Conservation (phyloP, 2,888 invertebrate genomes). For the Heliconius aoede region DNA sequence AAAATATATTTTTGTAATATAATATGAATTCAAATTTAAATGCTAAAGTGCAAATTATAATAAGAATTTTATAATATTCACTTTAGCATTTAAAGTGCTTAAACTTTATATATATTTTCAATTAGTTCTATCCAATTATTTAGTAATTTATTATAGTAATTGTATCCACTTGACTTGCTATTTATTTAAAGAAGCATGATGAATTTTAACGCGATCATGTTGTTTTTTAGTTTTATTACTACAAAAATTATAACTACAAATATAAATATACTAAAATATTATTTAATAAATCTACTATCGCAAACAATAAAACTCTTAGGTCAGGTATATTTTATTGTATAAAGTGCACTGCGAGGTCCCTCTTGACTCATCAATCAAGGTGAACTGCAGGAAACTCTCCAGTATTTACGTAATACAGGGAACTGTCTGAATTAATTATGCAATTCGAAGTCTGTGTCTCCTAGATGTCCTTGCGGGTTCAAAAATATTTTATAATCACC, state of each 20-base stretch:
- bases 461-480: background rate
- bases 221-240: slow-evolving; percentile 8
- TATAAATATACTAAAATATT: background rate
- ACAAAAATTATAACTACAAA: background rate
- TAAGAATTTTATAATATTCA: no score
- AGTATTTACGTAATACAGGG: background rate
- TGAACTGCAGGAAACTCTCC: no score
- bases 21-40: no score
- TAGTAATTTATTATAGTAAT: background rate
- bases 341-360: background rate
- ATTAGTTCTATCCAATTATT: background rate
- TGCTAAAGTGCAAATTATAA: no score
- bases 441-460: background rate
- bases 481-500: background rate
- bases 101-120: background rate
- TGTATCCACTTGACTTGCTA: background rate
- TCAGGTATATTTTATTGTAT: background rate
- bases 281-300: background rate
- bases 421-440: background rate
- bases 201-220: slow-evolving; percentile 19
- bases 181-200: background rate
- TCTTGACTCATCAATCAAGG: background rate
- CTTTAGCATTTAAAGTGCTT: background rate
- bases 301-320: no score
- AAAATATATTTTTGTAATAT: background rate